phyloP scores from a whole-genome alignment of 1,140 invertebrate genomes.

The Macrosteles quadrilineatus region DNA sequence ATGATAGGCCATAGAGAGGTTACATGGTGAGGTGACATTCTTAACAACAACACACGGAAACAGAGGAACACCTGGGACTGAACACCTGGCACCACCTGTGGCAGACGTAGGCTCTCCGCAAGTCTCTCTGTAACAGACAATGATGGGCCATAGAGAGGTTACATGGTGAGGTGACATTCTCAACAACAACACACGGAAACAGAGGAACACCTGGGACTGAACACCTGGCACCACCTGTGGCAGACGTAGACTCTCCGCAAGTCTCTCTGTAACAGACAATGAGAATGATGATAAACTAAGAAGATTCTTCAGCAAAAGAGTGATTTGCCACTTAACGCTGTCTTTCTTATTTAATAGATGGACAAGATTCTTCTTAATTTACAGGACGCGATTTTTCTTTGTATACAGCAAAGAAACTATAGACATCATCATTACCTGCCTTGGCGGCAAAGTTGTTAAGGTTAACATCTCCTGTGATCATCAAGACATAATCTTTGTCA shows the following conservation, averaged over 20 bases:
- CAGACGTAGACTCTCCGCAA: conserved; percentile 81
- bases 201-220: conserved; percentile 87
- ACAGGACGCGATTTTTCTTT: too few species aligned
- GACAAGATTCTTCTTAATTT: too few species aligned
- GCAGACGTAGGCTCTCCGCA: conserved; percentile 79
- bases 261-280: conserved; percentile 75
- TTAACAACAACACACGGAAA: conserved; percentile 83
- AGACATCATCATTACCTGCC: too few species aligned
- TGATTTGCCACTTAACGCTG: too few species aligned
- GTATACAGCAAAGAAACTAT: too few species aligned
- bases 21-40: conserved; percentile 85
- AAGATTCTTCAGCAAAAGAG: too few species aligned
- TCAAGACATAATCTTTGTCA: too few species aligned
- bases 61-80: conserved; percentile 90
- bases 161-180: conserved; percentile 85
- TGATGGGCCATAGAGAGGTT: conserved; percentile 91
- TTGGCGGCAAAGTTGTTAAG: too few species aligned
- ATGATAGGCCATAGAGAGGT: conserved; percentile 94
- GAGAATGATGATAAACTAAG: too few species aligned
- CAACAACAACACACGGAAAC: conserved; percentile 85
- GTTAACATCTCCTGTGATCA: too few species aligned
- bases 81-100: conserved; percentile 77
- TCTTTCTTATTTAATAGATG: too few species aligned
- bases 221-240: conserved; percentile 78
- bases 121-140: conserved; percentile 85